phyloP scores from a whole-genome alignment of 2,888 invertebrate genomes.

The Notocelia uddmanniana region DNA sequence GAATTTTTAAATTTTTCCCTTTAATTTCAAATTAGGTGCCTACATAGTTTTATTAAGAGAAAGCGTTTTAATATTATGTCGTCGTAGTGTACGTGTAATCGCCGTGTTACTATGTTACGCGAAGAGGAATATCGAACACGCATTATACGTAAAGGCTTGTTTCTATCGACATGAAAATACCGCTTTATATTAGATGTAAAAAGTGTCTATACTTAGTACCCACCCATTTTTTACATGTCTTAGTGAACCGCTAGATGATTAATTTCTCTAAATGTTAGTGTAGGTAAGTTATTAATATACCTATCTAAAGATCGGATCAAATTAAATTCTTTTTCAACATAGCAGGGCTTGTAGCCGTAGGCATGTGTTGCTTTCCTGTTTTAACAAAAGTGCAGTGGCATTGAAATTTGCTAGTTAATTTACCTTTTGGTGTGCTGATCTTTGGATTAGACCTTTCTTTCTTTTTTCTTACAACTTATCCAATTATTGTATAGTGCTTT shows the following conservation, averaged over 20 bases:
- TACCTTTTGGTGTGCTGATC: background rate
- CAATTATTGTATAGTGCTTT: background rate
- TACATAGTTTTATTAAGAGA: background rate
- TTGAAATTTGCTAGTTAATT: no score
- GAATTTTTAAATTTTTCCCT: no score
- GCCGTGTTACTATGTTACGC: background rate
- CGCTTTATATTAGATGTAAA: background rate
- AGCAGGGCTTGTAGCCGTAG: no score
- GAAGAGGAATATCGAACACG: background rate
- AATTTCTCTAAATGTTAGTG: background rate
- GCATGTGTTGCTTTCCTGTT: no score
- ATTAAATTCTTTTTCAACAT: background rate
- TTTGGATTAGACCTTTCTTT: background rate
- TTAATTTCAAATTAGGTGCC: background rate
- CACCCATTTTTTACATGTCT: background rate
- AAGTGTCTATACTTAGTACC: background rate
- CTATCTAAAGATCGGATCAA: background rate
- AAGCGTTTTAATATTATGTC: background rate
- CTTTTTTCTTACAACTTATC: background rate
- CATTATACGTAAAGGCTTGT: background rate
- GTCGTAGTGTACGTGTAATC: background rate
- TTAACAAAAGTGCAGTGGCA: no score
- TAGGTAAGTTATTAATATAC: background rate
- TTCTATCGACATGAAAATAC: background rate
- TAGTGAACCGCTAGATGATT: constrained; percentile 9